Conservation (phyloP, 2,113 vertebrate species). For the Entelurus aequoreus region DNA sequence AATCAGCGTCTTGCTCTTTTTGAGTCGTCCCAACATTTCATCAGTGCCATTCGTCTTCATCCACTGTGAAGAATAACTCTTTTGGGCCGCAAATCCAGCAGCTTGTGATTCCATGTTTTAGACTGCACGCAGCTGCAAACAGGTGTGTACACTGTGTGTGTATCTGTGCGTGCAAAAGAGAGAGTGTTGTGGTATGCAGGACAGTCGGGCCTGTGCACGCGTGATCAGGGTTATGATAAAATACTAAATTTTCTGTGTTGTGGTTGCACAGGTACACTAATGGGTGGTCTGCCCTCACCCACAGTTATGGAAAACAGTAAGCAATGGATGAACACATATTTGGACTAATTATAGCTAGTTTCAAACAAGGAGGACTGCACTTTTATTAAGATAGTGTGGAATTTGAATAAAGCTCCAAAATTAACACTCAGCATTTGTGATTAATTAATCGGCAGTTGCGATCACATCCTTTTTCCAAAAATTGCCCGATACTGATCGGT, state of each 20-base stretch:
- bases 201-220: slow-evolving; percentile 9
- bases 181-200: background rate
- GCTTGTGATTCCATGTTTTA: background rate
- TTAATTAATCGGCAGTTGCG: no score
- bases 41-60: slow-evolving; percentile 16
- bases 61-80: background rate
- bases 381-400: no score
- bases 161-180: background rate
- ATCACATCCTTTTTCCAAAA: no score
- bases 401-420: no score
- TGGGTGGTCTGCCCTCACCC: slow-evolving; percentile 40
- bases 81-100: background rate
- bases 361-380: no score
- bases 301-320: background rate
- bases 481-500: no score
- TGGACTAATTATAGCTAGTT: background rate
- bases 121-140: slow-evolving; percentile 1
- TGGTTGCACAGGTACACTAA: slow-evolving; percentile 37
- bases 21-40: background rate
- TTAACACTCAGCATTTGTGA: no score
- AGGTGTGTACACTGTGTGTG: slow-evolving; percentile 20
- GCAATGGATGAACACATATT: background rate
- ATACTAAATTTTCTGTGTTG: slow-evolving; percentile 10
- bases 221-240: slow-evolving; percentile 4
- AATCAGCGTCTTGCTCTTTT: slow-evolving; percentile 10